A percentile compares a stretch with the other conserved stretches of the same genome.
phyloP scores from a whole-genome alignment of 2,888 invertebrate genomes.

The Cyclophora albipunctata region DNA sequence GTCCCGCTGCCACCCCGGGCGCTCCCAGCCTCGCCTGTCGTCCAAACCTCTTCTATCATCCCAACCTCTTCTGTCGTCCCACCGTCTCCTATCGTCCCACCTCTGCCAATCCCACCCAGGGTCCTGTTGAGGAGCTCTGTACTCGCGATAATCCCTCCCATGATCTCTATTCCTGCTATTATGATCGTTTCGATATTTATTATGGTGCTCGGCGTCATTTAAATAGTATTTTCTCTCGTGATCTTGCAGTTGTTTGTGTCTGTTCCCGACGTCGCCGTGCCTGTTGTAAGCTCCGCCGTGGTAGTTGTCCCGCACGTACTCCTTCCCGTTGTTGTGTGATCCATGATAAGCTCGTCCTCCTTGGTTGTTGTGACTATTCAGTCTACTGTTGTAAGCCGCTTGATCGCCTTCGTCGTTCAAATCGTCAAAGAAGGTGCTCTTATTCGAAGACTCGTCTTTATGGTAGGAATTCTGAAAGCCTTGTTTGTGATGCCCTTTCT shows the following conservation, averaged over 20 bases:
- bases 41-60: conserved; percentile 23
- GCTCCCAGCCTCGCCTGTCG: conserved; percentile 37
- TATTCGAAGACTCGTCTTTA: conserved; percentile 81
- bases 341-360: conserved; percentile 61
- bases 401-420: conserved; percentile 67
- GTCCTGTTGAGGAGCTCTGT: conserved; percentile 41
- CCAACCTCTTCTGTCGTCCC: conserved; percentile 29
- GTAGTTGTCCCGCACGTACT: conserved; percentile 53
- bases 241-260: conserved; percentile 54
- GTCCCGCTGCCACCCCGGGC: conserved; percentile 34
- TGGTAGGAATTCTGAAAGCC: conserved; percentile 82
- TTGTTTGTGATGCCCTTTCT: conserved; percentile 81
- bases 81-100: conserved; percentile 42
- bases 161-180: conserved; percentile 56
- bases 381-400: conserved; percentile 56
- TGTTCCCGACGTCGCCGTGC: conserved; percentile 55
- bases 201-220: conserved; percentile 57
- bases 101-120: conserved; percentile 53
- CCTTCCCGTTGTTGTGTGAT: conserved; percentile 58
- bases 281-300: conserved; percentile 55
- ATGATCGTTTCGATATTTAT: conserved; percentile 55
- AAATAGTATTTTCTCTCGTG: conserved; percentile 65
- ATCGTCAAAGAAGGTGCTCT: conserved; percentile 81
- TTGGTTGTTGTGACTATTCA: conserved; percentile 57
- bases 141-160: conserved; percentile 46